phyloP scores from a whole-genome alignment of 2,113 vertebrate genomes.

The Oncorhynchus gorbuscha region DNA sequence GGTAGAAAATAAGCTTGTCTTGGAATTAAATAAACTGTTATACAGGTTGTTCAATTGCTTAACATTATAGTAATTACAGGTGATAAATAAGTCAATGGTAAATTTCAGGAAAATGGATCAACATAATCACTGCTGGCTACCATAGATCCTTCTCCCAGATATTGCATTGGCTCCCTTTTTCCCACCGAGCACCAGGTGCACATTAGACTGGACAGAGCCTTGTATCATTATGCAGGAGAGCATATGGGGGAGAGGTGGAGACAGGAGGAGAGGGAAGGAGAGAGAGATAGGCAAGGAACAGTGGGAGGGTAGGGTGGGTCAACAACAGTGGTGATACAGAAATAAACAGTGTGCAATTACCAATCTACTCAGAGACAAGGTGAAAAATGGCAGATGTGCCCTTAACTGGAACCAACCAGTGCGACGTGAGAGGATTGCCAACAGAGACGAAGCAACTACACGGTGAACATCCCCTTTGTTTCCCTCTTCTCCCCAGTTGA shows the following conservation, averaged over 20 bases:
- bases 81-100: too few species aligned
- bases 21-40: too few species aligned
- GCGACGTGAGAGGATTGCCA: conserved; percentile 42
- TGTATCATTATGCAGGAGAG: not conserved
- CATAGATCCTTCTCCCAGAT: not conserved
- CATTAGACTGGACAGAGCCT: not conserved
- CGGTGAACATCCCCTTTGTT: conserved; percentile 27
- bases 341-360: conserved; percentile 47
- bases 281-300: too few species aligned
- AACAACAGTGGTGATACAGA: conserved; percentile 27
- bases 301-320: conserved; percentile 15
- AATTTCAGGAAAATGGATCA: too few species aligned
- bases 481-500: not conserved
- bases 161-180: not conserved
- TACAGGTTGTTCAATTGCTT: too few species aligned
- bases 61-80: too few species aligned
- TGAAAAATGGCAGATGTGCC: conserved; percentile 51
- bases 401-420: conserved; percentile 35
- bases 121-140: conserved; percentile 24
- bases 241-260: not conserved
- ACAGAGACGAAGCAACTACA: conserved; percentile 18
- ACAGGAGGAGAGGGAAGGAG: too few species aligned
- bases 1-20: too few species aligned
- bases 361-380: conserved; percentile 31
- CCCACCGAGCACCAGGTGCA: not conserved